These are phyloP conservation scores for Lysiphlebus fabarum DNA, from an alignment of 1,140 invertebrate species.

Conservation along the genomic window DNA sequence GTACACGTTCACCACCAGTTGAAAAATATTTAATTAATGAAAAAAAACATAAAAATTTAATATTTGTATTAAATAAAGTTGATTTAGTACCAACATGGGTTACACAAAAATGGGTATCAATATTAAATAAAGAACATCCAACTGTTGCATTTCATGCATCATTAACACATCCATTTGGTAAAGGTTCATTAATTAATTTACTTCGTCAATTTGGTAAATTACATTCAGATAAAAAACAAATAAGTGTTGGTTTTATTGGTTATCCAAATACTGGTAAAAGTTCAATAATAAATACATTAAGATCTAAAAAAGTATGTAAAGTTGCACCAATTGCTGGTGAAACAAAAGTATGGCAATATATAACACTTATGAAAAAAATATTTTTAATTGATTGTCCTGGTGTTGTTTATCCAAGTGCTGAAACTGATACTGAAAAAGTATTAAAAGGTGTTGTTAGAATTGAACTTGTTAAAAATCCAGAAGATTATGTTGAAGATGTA, in stretches of 20 bases:
- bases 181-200: slow-evolving; percentile 95
- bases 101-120: slow-evolving; percentile 92
- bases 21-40: slow-evolving; percentile 77
- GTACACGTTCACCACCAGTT: slow-evolving; percentile 90
- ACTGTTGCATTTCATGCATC: slow-evolving; percentile 98
- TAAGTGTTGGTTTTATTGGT: slow-evolving; percentile 97
- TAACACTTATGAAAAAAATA: slow-evolving; percentile 95
- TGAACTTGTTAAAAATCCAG: slow-evolving; percentile 90
- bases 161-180: slow-evolving; percentile 96
- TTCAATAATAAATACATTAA: slow-evolving; percentile 94
- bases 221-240: slow-evolving; percentile 95
- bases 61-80: slow-evolving; percentile 77
- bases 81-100: slow-evolving; percentile 96
- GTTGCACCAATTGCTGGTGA: slow-evolving; percentile 98
- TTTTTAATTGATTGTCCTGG: slow-evolving; percentile 99
- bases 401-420: slow-evolving; percentile 91
- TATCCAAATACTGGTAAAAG: slow-evolving; percentile 99
- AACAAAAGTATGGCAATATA: slow-evolving; percentile 99
- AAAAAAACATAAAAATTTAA: slow-evolving; percentile 73
- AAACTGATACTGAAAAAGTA: slow-evolving; percentile 93
- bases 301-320: slow-evolving; percentile 95
- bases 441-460: slow-evolving; percentile 94
- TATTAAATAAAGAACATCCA: slow-evolving; percentile 91
- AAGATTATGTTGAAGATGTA: slow-evolving; percentile 88
- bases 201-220: slow-evolving; percentile 95